Conservation (phyloP, 2,797 vertebrate species). For the Mycteria americana region DNA sequence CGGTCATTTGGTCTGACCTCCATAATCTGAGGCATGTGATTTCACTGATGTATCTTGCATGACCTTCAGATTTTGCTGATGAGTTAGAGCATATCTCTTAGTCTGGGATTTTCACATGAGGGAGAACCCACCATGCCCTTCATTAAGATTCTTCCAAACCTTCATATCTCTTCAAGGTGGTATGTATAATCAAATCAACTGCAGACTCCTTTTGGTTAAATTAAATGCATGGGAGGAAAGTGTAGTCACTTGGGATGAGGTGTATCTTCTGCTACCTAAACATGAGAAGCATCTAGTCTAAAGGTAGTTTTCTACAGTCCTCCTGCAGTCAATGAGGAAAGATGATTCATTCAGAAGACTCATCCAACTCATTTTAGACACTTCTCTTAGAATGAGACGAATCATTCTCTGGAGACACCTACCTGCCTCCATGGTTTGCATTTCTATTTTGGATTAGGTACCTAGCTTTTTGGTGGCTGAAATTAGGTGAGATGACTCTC, state of each 20-base stretch:
- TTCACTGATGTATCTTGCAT: neutral
- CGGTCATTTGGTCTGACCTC: neutral
- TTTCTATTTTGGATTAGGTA: slow-evolving; percentile 5
- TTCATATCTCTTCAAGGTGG: neutral
- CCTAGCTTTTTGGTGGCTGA: neutral
- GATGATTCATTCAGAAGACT: slow-evolving; percentile 27
- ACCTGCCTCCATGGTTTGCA: neutral
- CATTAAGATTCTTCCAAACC: neutral
- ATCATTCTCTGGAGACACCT: slow-evolving; percentile 26
- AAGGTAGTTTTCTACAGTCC: neutral
- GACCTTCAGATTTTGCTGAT: neutral
- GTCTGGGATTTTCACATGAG: neutral
- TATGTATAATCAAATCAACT: neutral
- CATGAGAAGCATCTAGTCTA: neutral
- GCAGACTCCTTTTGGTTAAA: neutral
- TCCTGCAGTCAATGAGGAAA: neutral
- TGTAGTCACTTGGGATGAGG: neutral
- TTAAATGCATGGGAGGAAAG: neutral
- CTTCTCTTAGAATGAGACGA: neutral
- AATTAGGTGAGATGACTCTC: neutral
- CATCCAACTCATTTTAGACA: neutral
- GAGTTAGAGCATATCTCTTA: neutral
- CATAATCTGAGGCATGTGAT: neutral
- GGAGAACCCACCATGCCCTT: neutral
- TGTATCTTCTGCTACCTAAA: slow-evolving; percentile 6